Evolutionary conservation across 2,888 invertebrate species (phyloP).

Genomic region (Hylaea fasciaria): DNA sequence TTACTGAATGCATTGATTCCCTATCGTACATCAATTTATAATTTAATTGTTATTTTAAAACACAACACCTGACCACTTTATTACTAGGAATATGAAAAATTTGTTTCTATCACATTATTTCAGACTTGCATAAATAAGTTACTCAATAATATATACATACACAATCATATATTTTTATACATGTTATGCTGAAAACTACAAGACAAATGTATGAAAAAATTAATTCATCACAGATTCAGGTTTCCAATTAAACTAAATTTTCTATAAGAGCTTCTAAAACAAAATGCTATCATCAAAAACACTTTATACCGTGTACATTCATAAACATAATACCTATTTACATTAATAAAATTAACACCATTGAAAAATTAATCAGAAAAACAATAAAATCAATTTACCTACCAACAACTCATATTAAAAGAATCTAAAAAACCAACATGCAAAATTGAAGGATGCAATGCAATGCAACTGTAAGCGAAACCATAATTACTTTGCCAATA

Average conservation of each 20-base stretch:
- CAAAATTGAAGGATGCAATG: constrained; percentile 22
- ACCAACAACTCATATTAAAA: constrained; percentile 16
- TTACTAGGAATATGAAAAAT: constrained; percentile 61
- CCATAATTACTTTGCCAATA: constrained; percentile 4
- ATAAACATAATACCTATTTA: constrained; percentile 10
- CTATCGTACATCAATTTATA: constrained; percentile 7
- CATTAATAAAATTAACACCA: constrained; percentile 18
- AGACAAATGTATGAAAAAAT: constrained; percentile 31
- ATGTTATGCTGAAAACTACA: constrained; percentile 33
- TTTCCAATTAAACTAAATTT: constrained; percentile 13
- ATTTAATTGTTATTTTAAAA: constrained; percentile 22
- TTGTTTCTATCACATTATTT: constrained; percentile 64
- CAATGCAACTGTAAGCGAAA: constrained; percentile 1
- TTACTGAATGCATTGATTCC: constrained; percentile 6
- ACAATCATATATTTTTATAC: constrained; percentile 38
- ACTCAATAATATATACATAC: constrained; percentile 35
- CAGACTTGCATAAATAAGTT: constrained; percentile 46
- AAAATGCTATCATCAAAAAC: constrained; percentile 17
- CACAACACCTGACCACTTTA: constrained; percentile 40
- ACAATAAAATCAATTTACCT: constrained; percentile 13
- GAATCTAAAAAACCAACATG: constrained; percentile 31
- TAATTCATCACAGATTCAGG: constrained; percentile 39
- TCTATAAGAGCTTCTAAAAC: constrained; percentile 17
- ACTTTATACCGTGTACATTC: background rate
- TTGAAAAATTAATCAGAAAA: constrained; percentile 24